Conservation (phyloP, 2,113 vertebrate species). For the Saguinus imperator region DNA sequence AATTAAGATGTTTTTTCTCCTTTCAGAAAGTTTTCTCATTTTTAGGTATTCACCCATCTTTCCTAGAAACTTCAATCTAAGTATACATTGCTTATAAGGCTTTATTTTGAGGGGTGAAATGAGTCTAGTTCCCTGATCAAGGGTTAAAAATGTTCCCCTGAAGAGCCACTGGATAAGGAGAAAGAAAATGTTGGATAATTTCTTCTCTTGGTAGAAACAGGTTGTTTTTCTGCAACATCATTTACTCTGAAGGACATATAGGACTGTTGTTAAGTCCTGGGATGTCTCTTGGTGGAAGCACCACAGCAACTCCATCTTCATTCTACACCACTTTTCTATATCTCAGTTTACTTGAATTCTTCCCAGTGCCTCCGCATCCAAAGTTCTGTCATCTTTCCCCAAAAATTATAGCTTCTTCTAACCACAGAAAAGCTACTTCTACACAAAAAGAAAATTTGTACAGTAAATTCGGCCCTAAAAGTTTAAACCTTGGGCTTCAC, state of each 20-base stretch:
- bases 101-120: slow-evolving; percentile 5
- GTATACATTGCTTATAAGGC: not conserved
- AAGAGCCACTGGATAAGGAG: not conserved
- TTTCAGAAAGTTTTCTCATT: slow-evolving; percentile 20
- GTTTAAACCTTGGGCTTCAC: not conserved
- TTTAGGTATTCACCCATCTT: slow-evolving; percentile 29
- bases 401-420: not conserved
- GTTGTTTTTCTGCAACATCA: not conserved
- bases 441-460: not conserved
- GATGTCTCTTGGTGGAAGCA: not conserved
- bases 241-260: not conserved
- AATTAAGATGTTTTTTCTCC: slow-evolving; percentile 36
- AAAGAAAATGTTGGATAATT: not conserved
- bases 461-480: not conserved
- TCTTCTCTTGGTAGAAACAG: slow-evolving; percentile 13
- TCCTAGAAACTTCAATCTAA: slow-evolving; percentile 41
- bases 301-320: not conserved
- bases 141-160: not conserved
- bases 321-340: not conserved
- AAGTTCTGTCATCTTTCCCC: not conserved
- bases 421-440: slow-evolving; percentile 37
- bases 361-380: not conserved
- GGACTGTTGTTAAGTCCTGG: not conserved
- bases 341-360: not conserved
- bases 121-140: not conserved